Conservation (phyloP, 2,113 vertebrate species). For the Muntiacus reevesi region DNA sequence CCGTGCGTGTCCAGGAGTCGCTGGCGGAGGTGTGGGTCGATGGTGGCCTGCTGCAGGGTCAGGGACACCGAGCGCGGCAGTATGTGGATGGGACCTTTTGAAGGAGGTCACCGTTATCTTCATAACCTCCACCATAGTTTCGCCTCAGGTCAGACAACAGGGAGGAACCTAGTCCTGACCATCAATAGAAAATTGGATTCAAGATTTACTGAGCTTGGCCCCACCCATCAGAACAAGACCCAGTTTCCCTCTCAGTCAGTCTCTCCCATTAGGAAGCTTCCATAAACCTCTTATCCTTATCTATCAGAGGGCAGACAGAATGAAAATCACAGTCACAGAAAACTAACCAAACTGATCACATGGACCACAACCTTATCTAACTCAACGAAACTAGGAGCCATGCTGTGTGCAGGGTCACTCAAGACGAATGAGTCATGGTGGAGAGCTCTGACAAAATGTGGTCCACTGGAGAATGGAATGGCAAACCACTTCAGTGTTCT, state of each 20-base stretch:
- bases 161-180: background rate
- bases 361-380: background rate
- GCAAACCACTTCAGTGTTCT: background rate
- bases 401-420: background rate
- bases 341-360: background rate
- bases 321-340: background rate
- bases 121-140: background rate
- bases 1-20: background rate
- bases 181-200: background rate
- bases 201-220: background rate
- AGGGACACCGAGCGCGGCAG: background rate
- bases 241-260: background rate
- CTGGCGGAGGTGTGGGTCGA: background rate
- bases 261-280: background rate
- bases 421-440: background rate
- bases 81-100: background rate
- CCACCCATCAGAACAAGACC: background rate
- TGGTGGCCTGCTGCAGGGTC: background rate
- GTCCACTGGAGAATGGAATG: background rate
- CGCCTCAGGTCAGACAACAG: background rate
- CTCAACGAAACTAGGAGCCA: background rate
- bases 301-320: background rate
- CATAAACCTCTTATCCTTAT: background rate
- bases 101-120: background rate
- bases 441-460: background rate